These are phyloP conservation scores for Leucoraja ocellata DNA, from an alignment of 2,797 vertebrate species.

Conservation along the genomic window DNA sequence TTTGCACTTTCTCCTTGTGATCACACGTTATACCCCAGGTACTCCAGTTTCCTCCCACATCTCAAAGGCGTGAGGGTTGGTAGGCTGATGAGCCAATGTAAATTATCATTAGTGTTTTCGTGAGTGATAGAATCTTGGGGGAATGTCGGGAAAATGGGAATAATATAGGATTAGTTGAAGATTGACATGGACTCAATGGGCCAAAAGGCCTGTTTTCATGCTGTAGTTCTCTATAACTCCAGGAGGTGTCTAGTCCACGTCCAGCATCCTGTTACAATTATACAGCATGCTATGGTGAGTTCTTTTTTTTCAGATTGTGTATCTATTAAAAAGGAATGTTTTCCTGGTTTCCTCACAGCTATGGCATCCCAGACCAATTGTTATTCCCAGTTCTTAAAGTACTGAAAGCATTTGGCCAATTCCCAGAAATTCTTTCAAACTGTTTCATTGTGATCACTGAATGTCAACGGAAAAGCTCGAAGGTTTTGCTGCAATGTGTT, in stretches of 20 bases:
- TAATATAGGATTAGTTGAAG: too few relatives aligned
- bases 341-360: not conserved
- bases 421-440: not conserved
- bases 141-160: too few relatives aligned
- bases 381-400: conserved; percentile 27
- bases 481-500: not conserved
- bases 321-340: not conserved
- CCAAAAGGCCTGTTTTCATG: too few relatives aligned
- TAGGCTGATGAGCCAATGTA: too few relatives aligned
- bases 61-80: too few relatives aligned
- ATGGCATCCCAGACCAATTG: not conserved
- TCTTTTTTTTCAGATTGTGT: not conserved
- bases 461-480: not conserved
- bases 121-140: too few relatives aligned
- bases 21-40: too few relatives aligned
- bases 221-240: too few relatives aligned
- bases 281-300: not conserved
- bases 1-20: too few relatives aligned
- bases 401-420: not conserved
- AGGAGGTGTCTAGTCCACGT: not conserved
- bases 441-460: not conserved
- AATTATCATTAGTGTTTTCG: too few relatives aligned
- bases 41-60: too few relatives aligned
- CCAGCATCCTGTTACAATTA: not conserved
- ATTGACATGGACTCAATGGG: too few relatives aligned